These are phyloP conservation scores for Conopomorpha cramerella DNA, from an alignment of 1,140 invertebrate species.

Conservation along the genomic window DNA sequence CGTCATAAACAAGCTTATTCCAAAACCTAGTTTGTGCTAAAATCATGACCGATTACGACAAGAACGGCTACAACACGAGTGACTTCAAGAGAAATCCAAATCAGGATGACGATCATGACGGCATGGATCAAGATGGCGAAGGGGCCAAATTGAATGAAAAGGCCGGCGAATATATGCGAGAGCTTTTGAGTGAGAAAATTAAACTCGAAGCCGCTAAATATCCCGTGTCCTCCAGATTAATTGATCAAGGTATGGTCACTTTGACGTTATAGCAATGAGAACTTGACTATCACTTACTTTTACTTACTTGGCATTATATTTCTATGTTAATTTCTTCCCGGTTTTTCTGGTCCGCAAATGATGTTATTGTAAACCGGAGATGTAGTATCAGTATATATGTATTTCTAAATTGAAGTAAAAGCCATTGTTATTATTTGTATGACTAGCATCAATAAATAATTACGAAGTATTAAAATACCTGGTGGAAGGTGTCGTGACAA, in stretches of 20 bases:
- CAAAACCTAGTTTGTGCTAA: neutral
- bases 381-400: too few species aligned
- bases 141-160: constrained; percentile 64
- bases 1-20: neutral
- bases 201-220: constrained; percentile 71
- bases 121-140: constrained; percentile 56
- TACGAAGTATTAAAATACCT: too few species aligned
- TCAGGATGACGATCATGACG: constrained; percentile 17
- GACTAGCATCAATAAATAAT: too few species aligned
- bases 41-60: constrained; percentile 37
- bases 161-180: constrained; percentile 75
- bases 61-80: constrained; percentile 58
- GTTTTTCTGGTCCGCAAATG: too few species aligned
- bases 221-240: constrained; percentile 69
- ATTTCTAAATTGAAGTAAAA: too few species aligned
- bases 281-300: too few species aligned
- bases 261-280: too few species aligned
- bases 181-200: constrained; percentile 75
- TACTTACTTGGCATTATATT: too few species aligned
- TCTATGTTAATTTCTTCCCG: too few species aligned
- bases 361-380: too few species aligned
- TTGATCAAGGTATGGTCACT: constrained; percentile 74
- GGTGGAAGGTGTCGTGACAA: too few species aligned
- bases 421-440: too few species aligned
- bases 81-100: constrained; percentile 61